Conservation (phyloP, 2,113 vertebrate genomes). For the Pycnonotus jocosus region DNA sequence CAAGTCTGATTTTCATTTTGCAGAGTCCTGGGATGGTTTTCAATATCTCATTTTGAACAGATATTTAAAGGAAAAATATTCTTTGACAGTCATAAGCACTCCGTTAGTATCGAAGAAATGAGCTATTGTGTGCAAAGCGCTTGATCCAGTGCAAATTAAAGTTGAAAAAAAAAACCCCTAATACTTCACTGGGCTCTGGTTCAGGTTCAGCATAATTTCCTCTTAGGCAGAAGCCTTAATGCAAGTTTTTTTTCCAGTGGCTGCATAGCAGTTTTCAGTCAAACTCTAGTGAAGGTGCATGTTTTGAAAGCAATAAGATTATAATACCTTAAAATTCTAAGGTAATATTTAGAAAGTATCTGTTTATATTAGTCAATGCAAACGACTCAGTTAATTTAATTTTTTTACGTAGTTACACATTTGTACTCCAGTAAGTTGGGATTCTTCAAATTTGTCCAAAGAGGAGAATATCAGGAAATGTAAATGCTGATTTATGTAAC, state of each 20-base stretch:
- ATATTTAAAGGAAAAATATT: background rate
- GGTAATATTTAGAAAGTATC: background rate
- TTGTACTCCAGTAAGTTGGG: background rate
- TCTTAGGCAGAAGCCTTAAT: background rate
- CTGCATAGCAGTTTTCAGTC: background rate
- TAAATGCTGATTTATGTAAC: background rate
- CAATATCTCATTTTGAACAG: background rate
- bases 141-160: background rate
- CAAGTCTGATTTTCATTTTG: conserved; percentile 34
- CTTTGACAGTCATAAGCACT: background rate
- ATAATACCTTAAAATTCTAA: conserved; percentile 2
- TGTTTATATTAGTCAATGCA: background rate
- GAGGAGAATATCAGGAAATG: background rate
- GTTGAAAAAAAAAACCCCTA: background rate
- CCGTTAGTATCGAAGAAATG: background rate
- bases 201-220: conserved; percentile 26
- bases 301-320: background rate
- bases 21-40: background rate
- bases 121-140: background rate
- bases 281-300: background rate
- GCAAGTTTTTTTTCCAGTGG: conserved; percentile 26
- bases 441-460: background rate
- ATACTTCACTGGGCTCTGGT: background rate
- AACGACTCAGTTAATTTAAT: background rate
- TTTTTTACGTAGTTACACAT: background rate